These are phyloP conservation scores for Anolis sagrei DNA, from an alignment of 2,113 vertebrate species.

Conservation along the genomic window DNA sequence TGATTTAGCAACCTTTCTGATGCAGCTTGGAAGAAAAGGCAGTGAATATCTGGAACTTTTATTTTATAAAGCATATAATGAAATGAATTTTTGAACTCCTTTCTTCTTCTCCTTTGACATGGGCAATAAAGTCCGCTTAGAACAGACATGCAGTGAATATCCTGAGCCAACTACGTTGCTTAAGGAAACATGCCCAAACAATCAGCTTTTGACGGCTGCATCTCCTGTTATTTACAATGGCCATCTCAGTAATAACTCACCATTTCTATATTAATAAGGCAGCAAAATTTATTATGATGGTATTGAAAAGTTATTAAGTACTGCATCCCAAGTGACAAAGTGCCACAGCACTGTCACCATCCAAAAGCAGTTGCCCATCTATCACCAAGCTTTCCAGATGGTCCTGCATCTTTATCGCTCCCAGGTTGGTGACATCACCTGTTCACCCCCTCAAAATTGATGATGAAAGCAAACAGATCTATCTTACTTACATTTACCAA, in stretches of 20 bases:
- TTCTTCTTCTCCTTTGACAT: conserved; percentile 80
- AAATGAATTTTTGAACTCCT: conserved; percentile 79
- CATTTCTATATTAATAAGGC: conserved; percentile 96
- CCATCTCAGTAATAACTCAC: conserved; percentile 93
- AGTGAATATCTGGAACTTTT: conserved; percentile 83
- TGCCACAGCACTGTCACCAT: conserved; percentile 88
- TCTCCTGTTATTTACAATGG: conserved; percentile 89
- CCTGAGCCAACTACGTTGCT: conserved; percentile 79
- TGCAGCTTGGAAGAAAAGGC: conserved; percentile 77
- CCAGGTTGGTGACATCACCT: conserved; percentile 99
- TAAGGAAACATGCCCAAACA: conserved; percentile 84
- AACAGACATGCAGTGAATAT: conserved; percentile 81
- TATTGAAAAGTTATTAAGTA: conserved; percentile 90
- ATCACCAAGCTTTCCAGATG: conserved; percentile 94
- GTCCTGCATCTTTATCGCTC: conserved; percentile 94
- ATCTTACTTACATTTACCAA: conserved; percentile 99
- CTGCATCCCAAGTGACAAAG: conserved; percentile 95
- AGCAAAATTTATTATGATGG: conserved; percentile 96
- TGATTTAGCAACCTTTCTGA: conserved; percentile 74
- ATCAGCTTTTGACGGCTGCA: conserved; percentile 81
- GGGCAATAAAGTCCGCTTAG: conserved; percentile 79
- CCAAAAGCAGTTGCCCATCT: conserved; percentile 88
- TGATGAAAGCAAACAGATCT: conserved; percentile 99
- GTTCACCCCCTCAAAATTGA: conserved; percentile 91
- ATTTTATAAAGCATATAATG: conserved; percentile 78